phyloP scores from a whole-genome alignment of 2,113 vertebrate genomes.

The Mesitornis unicolor region DNA sequence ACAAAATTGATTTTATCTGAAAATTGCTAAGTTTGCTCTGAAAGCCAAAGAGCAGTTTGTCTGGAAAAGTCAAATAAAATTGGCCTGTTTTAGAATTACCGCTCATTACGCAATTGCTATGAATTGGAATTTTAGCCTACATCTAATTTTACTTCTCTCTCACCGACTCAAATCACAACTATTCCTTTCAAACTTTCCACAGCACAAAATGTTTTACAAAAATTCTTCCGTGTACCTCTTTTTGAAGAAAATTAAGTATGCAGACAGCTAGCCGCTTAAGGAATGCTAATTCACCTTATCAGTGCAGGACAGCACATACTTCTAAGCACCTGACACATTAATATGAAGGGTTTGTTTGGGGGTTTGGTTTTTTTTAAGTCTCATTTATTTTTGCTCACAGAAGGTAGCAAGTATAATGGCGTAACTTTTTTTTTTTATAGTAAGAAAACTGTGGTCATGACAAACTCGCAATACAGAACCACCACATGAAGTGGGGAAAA shows the following conservation, averaged over 20 bases:
- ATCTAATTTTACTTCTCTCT: not conserved
- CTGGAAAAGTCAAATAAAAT: slow-evolving; percentile 35
- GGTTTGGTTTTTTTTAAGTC: not conserved
- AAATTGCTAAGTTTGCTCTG: slow-evolving; percentile 2
- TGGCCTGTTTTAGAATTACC: not conserved
- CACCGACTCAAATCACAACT: not conserved
- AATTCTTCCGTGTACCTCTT: not conserved
- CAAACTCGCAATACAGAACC: not conserved
- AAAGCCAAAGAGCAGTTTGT: not conserved
- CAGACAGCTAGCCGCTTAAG: not conserved
- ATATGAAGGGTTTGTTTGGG: not conserved
- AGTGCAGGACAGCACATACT: not conserved
- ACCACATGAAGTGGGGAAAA: rapidly evolving
- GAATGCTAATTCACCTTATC: not conserved
- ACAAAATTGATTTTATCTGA: slow-evolving; percentile 21
- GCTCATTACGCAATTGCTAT: not conserved
- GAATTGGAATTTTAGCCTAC: not conserved
- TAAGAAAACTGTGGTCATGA: not conserved
- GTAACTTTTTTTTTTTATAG: not conserved
- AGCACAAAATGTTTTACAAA: not conserved
- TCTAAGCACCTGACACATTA: not conserved
- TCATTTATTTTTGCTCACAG: not conserved
- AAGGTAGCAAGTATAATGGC: not conserved
- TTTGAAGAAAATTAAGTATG: not conserved
- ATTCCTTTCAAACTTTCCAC: not conserved